Percentiles rank a stretch among this genome's conserved stretches.
Evolutionary conservation across 1,140 invertebrate genomes (phyloP).

Genomic region (Paraescarpia echinospica): DNA sequence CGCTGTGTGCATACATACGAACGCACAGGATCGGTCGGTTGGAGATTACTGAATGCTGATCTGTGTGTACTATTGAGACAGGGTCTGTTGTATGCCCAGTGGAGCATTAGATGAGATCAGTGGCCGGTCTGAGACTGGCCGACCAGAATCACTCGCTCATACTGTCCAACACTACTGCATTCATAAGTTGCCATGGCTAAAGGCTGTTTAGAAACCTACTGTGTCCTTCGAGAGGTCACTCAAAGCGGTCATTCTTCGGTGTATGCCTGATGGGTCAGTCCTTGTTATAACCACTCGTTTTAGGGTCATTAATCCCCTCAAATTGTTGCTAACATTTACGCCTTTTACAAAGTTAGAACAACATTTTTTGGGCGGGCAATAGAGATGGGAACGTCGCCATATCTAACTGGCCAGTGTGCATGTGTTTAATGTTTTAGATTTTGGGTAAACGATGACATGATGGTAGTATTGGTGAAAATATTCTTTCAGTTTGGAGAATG

Average conservation of each 20-base stretch:
- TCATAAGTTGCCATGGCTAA: not conserved
- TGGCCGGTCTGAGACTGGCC: not conserved
- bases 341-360: no score
- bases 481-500: no score
- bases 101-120: not conserved
- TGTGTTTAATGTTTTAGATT: no score
- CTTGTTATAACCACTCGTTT: not conserved
- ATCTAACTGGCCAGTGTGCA: no score
- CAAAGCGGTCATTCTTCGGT: not conserved
- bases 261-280: not conserved
- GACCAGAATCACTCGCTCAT: not conserved
- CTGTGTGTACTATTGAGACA: not conserved
- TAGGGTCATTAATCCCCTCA: not conserved
- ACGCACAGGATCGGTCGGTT: not conserved
- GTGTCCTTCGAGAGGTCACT: not conserved
- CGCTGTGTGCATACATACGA: not conserved
- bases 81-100: not conserved
- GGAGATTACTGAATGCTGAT: not conserved
- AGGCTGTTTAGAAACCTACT: not conserved
- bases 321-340: not conserved
- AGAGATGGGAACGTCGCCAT: no score
- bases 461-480: no score
- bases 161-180: not conserved
- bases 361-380: no score
- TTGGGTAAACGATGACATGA: no score